phyloP scores from a whole-genome alignment of 2,888 invertebrate genomes.

The Trissoscelio sp. region DNA sequence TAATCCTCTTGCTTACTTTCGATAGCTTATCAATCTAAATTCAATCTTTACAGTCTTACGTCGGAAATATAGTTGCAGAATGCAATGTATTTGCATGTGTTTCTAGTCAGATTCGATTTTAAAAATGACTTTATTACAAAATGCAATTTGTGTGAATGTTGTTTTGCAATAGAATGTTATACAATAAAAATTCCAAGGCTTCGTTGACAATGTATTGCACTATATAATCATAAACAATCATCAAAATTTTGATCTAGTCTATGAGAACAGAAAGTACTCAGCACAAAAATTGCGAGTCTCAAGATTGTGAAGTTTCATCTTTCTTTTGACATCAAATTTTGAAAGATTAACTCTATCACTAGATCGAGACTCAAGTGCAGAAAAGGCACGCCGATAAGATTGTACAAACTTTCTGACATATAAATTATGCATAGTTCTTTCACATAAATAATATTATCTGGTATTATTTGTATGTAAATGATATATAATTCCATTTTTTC shows the following conservation, averaged over 20 bases:
- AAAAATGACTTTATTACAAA: conserved; percentile 45
- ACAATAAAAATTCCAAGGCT: conserved; percentile 41
- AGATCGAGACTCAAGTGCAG: neutral
- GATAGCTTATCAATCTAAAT: conserved; percentile 9
- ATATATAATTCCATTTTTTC: too few relatives aligned
- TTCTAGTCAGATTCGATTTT: conserved; percentile 4
- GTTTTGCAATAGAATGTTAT: conserved; percentile 28
- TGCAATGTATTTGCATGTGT: conserved; percentile 12
- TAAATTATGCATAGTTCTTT: neutral
- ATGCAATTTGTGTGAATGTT: neutral
- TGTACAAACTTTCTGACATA: neutral
- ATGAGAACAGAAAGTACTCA: too few relatives aligned
- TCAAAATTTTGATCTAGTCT: conserved; percentile 32
- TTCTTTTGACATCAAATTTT: neutral
- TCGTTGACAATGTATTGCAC: conserved; percentile 52
- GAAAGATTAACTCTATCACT: neutral
- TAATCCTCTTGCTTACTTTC: conserved; percentile 35
- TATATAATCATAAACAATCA: conserved; percentile 44
- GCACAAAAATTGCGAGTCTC: too few relatives aligned
- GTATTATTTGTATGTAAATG: too few relatives aligned
- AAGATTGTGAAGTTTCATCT: too few relatives aligned
- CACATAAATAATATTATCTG: neutral
- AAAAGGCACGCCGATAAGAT: conserved; percentile 39
- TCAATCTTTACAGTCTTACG: conserved; percentile 48
- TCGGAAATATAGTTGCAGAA: conserved; percentile 48